Evolutionary conservation across 1,140 invertebrate species (phyloP), one percentile per base, ranked within the genome.

Genomic region (Zaprionus capensis): DNA sequence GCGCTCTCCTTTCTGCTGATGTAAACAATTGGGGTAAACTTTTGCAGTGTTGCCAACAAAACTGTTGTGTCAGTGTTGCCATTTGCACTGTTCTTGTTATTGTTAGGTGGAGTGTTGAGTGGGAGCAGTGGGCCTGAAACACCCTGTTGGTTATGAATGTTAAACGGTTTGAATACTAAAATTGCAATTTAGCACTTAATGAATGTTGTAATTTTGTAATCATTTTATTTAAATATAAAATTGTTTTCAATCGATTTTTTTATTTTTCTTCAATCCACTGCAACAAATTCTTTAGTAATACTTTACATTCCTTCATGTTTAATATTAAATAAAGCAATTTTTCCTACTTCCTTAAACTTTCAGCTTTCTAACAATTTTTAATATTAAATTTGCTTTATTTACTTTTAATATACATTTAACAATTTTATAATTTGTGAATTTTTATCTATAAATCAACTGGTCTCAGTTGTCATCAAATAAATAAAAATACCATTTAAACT

Each of bases 21-120:
- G 78, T 85, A 85, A 84, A 85, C 82, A 84, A 85, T 78, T 66
- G 51, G 64, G 56, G 61, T 64, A 59, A 59, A 64, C 7, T 46
- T 58, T 71, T 68, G 68, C 70, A 36, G 66, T 81, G 70, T 63
- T 84, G 81, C 74, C 81, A 83, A 80, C 61, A 68, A 85, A 64
- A 62, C 58, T 66, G 53, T 65, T 58, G 24, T n/a, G 31, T 34
- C 31, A 12, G 31, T 58, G 68, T 20, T 24, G 36, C 12, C 26
- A 34, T 34, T 34, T 34, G 9, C 11, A 34, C 31, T 11, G 31
- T 34, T 34, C 31, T 4, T 11, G 41, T 6, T 11, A 3, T 46
- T 46, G 41, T 46, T 46, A 2, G 6, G 41, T 17, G 41, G 41
- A 44, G n/a, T 41, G 38, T 41, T 41, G 38, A n/a, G 0, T 41